These are phyloP conservation scores for Drosophila gunungcola DNA, from an alignment of 1,140 invertebrate species.

Conservation along the genomic window DNA sequence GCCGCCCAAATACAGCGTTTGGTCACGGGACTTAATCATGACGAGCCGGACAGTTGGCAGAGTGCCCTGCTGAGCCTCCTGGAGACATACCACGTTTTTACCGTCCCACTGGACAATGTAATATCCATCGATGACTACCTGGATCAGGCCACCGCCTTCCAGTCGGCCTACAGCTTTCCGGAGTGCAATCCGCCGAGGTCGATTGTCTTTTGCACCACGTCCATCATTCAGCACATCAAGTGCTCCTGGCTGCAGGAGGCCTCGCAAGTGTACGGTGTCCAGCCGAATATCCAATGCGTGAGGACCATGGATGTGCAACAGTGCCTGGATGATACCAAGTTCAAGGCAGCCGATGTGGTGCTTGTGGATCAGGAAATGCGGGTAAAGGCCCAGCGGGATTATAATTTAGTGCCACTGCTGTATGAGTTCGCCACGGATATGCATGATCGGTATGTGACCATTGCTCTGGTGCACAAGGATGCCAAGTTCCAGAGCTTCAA, in stretches of 20 bases:
- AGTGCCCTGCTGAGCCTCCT: constrained; percentile 86
- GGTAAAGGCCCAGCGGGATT: constrained; percentile 86
- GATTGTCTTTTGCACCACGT: constrained; percentile 88
- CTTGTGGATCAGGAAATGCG: constrained; percentile 87
- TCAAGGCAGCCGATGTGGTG: constrained; percentile 88
- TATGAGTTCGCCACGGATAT: constrained; percentile 88
- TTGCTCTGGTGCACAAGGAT: constrained; percentile 89
- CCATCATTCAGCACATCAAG: constrained; percentile 88
- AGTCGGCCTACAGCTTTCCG: constrained; percentile 87
- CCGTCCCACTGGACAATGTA: constrained; percentile 85
- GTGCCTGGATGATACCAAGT: constrained; percentile 89
- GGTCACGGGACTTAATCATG: constrained; percentile 84
- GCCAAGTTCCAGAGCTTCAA: constrained; percentile 86
- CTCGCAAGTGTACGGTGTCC: constrained; percentile 89
- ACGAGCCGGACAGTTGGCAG: constrained; percentile 85
- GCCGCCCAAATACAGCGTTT: constrained; percentile 87
- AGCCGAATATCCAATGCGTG: constrained; percentile 90
- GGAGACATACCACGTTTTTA: constrained; percentile 85
- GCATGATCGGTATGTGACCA: constrained; percentile 88
- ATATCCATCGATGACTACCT: constrained; percentile 87
- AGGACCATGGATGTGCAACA: constrained; percentile 85
- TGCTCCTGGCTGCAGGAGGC: constrained; percentile 91
- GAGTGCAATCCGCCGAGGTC: constrained; percentile 88
- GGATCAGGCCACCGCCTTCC: constrained; percentile 87
- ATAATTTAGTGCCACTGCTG: constrained; percentile 88